Percentiles rank a stretch among this genome's conserved stretches.
Conservation (phyloP, 1,140 invertebrate species). For the Drosophila yakuba region DNA sequence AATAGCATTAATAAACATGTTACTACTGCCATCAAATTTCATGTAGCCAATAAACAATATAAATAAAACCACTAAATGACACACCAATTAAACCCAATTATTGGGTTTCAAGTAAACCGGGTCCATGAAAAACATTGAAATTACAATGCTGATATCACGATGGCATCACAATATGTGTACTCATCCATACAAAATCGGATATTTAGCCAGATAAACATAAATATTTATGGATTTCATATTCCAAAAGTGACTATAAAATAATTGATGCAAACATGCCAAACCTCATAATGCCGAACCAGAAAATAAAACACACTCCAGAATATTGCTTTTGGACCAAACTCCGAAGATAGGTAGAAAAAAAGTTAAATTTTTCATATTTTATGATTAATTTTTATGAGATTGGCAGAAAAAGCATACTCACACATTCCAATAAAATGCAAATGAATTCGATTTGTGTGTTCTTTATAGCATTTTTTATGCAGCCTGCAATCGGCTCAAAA, state of each 20-base stretch:
- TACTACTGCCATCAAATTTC: too few relatives aligned
- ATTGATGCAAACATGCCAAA: conserved; percentile 31
- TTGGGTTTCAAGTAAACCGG: background rate
- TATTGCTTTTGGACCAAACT: conserved; percentile 32
- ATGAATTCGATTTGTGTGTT: conserved; percentile 49
- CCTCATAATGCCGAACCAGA: conserved; percentile 24
- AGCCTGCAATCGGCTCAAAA: conserved; percentile 26
- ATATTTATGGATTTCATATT: conserved; percentile 30
- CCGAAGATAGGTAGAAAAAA: conserved; percentile 14
- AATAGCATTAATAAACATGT: too few relatives aligned
- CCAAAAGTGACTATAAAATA: conserved; percentile 39
- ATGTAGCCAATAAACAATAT: too few relatives aligned
- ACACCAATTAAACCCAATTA: conserved; percentile 13
- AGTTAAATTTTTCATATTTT: conserved; percentile 32
- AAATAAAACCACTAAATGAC: background rate
- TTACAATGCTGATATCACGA: conserved; percentile 15
- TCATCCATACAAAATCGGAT: conserved; percentile 21
- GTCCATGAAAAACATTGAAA: conserved; percentile 11
- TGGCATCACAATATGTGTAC: background rate
- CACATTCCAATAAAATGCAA: conserved; percentile 47
- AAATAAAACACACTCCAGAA: conserved; percentile 32
- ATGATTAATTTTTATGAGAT: conserved; percentile 53
- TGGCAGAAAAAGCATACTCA: conserved; percentile 21
- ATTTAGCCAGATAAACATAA: conserved; percentile 28
- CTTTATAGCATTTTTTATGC: conserved; percentile 42